A percentile compares a stretch with the other conserved stretches of the same genome.
These are phyloP conservation scores for Phataginus tricuspis DNA, from an alignment of 2,797 vertebrate genomes.

Conservation along the genomic window DNA sequence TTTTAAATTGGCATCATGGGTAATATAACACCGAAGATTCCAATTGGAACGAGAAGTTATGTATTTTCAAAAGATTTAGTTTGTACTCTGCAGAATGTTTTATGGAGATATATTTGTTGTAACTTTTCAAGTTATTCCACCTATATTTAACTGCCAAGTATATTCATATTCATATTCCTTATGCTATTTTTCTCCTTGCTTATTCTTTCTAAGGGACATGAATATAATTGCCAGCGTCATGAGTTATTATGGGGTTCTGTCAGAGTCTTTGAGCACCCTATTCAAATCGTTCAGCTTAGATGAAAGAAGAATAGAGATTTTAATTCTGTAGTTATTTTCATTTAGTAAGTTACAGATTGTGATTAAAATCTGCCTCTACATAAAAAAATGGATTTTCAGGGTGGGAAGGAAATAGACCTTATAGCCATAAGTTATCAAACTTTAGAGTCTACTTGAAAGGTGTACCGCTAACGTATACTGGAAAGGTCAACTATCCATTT, in stretches of 20 bases:
- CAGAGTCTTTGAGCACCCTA: not conserved
- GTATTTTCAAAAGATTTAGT: constrained; percentile 25
- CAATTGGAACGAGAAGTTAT: not conserved
- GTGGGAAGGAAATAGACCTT: not conserved
- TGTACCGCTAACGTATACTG: not conserved
- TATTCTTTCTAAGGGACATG: not conserved
- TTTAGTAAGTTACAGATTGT: not conserved
- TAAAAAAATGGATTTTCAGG: not conserved
- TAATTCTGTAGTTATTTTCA: not conserved
- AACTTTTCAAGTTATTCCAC: not conserved
- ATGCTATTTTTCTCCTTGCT: not conserved
- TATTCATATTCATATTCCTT: not conserved
- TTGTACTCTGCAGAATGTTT: constrained; percentile 4
- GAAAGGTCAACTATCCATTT: constrained; percentile 35
- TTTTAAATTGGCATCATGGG: not conserved
- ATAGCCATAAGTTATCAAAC: not conserved
- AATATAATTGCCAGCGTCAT: not conserved
- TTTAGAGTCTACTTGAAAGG: constrained; percentile 49
- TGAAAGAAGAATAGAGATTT: not conserved
- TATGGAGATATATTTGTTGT: not conserved
- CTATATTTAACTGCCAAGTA: not conserved
- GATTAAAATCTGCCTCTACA: not conserved
- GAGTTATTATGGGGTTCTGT: not conserved
- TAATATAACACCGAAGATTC: not conserved
- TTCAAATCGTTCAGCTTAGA: not conserved